A percentile compares a stretch with the other conserved stretches of the same genome.
phyloP scores from a whole-genome alignment of 2,113 vertebrate species.

The Apteryx mantelli region DNA sequence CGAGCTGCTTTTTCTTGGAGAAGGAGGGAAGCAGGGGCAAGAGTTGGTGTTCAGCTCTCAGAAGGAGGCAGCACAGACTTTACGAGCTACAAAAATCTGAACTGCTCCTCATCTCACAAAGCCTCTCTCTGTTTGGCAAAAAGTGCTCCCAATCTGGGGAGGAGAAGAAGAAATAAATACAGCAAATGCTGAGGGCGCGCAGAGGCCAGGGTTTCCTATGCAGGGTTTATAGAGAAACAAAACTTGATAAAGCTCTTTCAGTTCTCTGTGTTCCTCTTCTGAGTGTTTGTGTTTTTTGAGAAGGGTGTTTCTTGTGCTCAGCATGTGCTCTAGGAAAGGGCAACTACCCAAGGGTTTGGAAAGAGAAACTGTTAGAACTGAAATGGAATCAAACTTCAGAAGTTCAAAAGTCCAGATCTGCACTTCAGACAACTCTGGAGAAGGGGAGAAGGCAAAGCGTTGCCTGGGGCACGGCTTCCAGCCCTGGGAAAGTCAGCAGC shows the following conservation, averaged over 20 bases:
- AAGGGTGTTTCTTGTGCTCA: constrained; percentile 28
- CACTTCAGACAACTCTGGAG: not conserved
- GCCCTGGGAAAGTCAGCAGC: not conserved
- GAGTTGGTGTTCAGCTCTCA: constrained; percentile 17
- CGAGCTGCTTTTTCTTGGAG: not conserved
- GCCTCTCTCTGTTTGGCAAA: constrained; percentile 46
- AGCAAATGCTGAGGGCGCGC: not conserved
- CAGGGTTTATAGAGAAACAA: constrained; percentile 36
- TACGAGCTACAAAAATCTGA: not conserved
- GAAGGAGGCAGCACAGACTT: constrained; percentile 31
- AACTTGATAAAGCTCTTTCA: constrained; percentile 43
- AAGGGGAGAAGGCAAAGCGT: not conserved
- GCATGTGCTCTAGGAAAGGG: not conserved
- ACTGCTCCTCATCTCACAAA: constrained; percentile 36
- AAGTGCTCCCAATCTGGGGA: constrained; percentile 18
- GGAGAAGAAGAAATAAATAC: constrained; percentile 67
- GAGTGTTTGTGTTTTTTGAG: constrained; percentile 44
- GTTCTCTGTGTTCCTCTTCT: constrained; percentile 34
- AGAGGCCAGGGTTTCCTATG: constrained; percentile 27
- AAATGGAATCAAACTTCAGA: not conserved
- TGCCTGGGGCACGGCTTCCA: not conserved
- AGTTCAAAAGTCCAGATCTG: not conserved
- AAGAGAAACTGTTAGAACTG: not conserved
- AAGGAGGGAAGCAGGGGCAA: not conserved
- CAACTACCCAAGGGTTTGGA: not conserved